Percentiles rank a stretch among this genome's conserved stretches.
These are phyloP conservation scores for Agrotis exclamationis DNA, from an alignment of 2,888 invertebrate species.

Conservation along the genomic window DNA sequence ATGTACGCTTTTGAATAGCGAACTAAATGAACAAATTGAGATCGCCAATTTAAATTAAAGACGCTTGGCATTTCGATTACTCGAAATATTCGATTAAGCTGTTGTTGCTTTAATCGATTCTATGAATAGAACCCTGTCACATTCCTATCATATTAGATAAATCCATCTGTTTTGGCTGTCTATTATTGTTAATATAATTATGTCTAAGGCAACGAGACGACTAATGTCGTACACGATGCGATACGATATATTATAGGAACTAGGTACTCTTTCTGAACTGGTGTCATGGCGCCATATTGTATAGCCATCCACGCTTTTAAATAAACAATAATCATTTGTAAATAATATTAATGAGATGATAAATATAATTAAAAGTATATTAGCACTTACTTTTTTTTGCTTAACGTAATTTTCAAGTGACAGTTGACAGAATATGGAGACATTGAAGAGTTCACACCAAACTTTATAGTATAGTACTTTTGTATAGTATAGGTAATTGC, in stretches of 20 bases:
- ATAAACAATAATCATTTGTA: too few species aligned
- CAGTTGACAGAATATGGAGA: too few species aligned
- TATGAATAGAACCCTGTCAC: slow-evolving; percentile 37
- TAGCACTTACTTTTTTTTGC: too few species aligned
- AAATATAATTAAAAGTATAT: too few species aligned
- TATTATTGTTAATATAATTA: slow-evolving; percentile 14
- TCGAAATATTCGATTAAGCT: slow-evolving; percentile 19
- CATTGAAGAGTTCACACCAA: too few species aligned
- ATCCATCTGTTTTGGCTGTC: slow-evolving; percentile 2
- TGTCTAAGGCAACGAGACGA: neutral
- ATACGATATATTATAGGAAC: neutral
- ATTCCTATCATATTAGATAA: slow-evolving; percentile 14
- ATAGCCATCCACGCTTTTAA: too few species aligned
- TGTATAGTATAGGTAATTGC: neutral
- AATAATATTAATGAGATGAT: too few species aligned
- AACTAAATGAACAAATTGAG: neutral
- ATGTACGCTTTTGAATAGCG: neutral
- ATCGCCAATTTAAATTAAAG: slow-evolving; percentile 10
- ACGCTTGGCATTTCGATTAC: slow-evolving; percentile 8
- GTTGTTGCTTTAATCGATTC: slow-evolving; percentile 37
- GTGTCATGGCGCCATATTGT: too few species aligned
- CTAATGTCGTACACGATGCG: neutral
- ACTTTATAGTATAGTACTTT: too few species aligned
- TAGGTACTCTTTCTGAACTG: neutral
- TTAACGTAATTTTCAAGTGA: too few species aligned